Conservation (phyloP, 2,113 vertebrate genomes). For the Perca schrenkii region DNA sequence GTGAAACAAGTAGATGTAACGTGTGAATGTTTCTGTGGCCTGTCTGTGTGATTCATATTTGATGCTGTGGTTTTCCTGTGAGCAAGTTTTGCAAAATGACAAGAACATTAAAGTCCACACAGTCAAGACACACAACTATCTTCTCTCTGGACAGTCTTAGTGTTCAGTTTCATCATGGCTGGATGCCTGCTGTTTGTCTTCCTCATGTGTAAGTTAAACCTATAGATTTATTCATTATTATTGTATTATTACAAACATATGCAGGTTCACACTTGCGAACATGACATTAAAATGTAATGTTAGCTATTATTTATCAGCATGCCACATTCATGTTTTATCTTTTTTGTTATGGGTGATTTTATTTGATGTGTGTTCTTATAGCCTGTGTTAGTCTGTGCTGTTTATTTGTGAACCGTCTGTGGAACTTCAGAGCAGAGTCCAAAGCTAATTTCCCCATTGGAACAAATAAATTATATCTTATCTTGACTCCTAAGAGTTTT, state of each 20-base stretch:
- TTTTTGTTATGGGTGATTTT: neutral
- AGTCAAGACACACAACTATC: neutral
- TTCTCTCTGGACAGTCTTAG: neutral
- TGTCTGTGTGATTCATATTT: neutral
- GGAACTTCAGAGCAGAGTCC: neutral
- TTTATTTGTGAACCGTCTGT: neutral
- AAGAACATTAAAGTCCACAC: fast-evolving
- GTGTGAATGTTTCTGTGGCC: neutral
- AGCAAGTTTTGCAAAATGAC: neutral
- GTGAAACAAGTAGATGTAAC: neutral
- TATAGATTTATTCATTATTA: neutral
- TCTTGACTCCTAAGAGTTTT: neutral
- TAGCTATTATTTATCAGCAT: neutral
- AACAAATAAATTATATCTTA: neutral
- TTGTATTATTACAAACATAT: neutral
- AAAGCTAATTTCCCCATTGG: neutral
- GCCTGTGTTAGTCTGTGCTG: neutral
- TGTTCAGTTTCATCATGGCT: constrained; percentile 21
- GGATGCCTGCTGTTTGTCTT: constrained; percentile 12
- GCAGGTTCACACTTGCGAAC: neutral
- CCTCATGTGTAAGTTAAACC: constrained; percentile 22
- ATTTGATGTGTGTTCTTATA: neutral
- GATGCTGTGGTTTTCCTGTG: constrained; percentile 25
- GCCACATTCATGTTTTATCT: neutral
- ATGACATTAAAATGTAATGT: neutral